Conservation (phyloP, 1,140 invertebrate genomes). For the Drosophila setifemur region DNA sequence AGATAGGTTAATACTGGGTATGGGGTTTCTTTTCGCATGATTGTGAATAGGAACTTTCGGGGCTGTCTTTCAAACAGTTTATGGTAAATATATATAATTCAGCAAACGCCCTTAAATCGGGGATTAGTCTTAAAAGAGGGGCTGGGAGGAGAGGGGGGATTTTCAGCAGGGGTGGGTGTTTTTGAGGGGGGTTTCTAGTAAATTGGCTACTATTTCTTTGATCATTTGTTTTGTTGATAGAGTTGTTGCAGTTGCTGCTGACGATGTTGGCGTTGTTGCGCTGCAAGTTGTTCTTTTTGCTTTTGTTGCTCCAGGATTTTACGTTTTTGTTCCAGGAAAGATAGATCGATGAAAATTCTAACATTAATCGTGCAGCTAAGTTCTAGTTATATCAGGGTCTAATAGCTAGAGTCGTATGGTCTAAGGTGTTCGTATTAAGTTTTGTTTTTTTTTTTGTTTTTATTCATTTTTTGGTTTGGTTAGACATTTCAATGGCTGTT, state of each 20-base stretch:
- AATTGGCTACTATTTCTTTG: conserved; percentile 46
- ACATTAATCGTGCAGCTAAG: conserved; percentile 83
- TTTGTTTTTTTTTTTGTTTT: neutral
- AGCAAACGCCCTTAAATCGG: conserved; percentile 55
- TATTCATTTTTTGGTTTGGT: conserved; percentile 1
- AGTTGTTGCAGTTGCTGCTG: conserved; percentile 75
- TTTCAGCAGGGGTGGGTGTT: conserved; percentile 6
- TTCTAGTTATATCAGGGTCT: conserved; percentile 60
- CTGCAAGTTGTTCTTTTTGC: conserved; percentile 80
- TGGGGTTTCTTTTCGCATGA: neutral
- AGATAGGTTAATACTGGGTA: conserved; percentile 27
- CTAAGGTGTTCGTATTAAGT: conserved; percentile 37
- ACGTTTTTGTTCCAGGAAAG: conserved; percentile 91
- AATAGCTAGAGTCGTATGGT: conserved; percentile 40
- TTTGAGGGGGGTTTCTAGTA: conserved; percentile 26
- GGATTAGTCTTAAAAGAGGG: conserved; percentile 41
- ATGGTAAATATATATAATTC: conserved; percentile 34
- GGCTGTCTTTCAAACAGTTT: conserved; percentile 56
- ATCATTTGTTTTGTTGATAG: conserved; percentile 73
- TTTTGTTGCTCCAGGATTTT: conserved; percentile 85
- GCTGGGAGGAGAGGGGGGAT: neutral
- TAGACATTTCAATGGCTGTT: too few relatives aligned
- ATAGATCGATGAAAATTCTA: conserved; percentile 89
- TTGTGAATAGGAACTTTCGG: conserved; percentile 51
- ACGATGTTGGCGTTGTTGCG: conserved; percentile 77